A percentile compares a stretch with the other conserved stretches of the same genome.
Evolutionary conservation across 1,140 invertebrate species (phyloP).

Genomic region (Dolichoris vasculosae): DNA sequence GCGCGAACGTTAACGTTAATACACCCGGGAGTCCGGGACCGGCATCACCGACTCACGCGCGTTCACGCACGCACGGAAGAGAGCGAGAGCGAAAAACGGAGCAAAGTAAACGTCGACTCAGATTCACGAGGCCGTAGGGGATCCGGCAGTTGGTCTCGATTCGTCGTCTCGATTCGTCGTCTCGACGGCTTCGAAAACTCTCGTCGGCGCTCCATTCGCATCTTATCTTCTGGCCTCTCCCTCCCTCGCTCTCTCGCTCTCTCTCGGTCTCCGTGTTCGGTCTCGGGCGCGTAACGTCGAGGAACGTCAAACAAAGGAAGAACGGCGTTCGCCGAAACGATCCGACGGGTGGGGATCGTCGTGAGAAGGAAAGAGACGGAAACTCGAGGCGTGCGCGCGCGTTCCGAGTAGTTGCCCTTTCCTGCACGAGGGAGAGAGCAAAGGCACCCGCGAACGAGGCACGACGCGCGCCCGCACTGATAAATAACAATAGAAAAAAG

Average conservation of each 20-base stretch:
- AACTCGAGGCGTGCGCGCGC: not conserved
- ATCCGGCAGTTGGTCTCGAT: constrained; percentile 61
- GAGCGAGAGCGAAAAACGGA: not conserved
- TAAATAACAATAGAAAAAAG: not conserved
- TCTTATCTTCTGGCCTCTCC: not conserved
- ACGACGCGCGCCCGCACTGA: not conserved
- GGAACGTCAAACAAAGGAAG: not conserved
- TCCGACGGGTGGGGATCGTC: not conserved
- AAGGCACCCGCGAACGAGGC: not conserved
- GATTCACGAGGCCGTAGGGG: not conserved
- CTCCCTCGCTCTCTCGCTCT: not conserved
- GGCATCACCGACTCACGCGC: not conserved
- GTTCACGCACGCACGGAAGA: not conserved
- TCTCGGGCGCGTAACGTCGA: no score
- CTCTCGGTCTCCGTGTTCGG: no score
- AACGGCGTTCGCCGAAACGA: not conserved
- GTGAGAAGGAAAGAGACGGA: not conserved
- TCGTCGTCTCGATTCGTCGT: constrained; percentile 52
- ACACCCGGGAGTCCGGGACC: not conserved
- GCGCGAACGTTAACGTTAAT: no score
- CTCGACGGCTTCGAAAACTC: not conserved
- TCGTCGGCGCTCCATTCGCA: not conserved
- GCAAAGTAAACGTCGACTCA: no score
- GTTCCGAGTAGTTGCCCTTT: not conserved
- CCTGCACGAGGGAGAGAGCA: not conserved